These are phyloP conservation scores for Nemurella pictetii DNA, from an alignment of 2,888 invertebrate genomes.

Conservation along the genomic window DNA sequence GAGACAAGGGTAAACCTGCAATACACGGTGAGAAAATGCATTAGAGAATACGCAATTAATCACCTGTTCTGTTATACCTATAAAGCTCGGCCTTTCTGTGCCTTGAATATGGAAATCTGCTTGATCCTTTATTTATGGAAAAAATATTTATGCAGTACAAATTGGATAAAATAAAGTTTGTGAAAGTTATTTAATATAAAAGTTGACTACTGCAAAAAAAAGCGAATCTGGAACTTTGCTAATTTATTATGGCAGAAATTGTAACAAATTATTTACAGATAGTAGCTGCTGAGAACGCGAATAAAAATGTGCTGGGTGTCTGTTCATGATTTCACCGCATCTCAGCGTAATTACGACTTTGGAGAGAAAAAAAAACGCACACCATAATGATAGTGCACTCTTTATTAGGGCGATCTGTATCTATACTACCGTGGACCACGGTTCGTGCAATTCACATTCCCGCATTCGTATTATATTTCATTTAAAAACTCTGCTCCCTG, in stretches of 20 bases:
- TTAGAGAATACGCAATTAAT: background rate
- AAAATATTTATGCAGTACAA: background rate
- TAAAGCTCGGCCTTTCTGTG: background rate
- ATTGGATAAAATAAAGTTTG: constrained; percentile 6
- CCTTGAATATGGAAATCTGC: background rate
- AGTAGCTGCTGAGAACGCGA: background rate
- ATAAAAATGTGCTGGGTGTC: background rate
- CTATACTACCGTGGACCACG: background rate
- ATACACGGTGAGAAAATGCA: background rate
- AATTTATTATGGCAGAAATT: background rate
- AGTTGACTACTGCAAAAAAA: background rate
- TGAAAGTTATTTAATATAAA: background rate
- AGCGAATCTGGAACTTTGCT: background rate
- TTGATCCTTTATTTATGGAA: background rate
- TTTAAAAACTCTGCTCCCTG: background rate
- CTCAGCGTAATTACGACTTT: background rate
- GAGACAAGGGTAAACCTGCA: background rate
- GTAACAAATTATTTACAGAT: background rate
- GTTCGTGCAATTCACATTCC: background rate
- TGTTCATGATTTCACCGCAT: background rate
- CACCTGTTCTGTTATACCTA: background rate
- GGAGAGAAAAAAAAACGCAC: background rate
- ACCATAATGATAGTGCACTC: background rate
- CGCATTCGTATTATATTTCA: background rate
- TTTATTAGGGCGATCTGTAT: background rate